phyloP scores from a whole-genome alignment of 2,113 vertebrate genomes.

The Gnathonemus echidnorhynchus region DNA sequence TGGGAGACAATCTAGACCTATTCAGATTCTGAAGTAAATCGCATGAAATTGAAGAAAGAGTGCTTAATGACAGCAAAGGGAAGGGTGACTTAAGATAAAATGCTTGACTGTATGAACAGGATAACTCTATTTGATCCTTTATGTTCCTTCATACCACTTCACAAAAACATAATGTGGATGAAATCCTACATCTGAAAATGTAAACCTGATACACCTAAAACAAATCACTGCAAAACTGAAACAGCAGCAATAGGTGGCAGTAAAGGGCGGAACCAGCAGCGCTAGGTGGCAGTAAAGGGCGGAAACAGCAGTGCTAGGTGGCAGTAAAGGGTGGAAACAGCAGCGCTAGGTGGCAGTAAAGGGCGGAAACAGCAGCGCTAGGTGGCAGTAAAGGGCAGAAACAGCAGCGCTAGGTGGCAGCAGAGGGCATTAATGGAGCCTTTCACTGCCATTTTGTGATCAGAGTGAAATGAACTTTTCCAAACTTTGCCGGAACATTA shows the following conservation, averaged over 20 bases:
- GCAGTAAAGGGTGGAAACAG: neutral
- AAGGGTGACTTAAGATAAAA: neutral
- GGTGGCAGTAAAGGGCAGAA: no score
- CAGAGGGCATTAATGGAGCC: neutral
- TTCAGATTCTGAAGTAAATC: neutral
- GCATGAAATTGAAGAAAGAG: neutral
- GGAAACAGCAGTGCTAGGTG: no score
- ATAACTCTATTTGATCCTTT: neutral
- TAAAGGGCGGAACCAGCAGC: neutral
- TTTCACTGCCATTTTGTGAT: neutral
- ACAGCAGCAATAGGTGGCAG: neutral
- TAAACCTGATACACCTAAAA: neutral
- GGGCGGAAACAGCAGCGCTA: no score
- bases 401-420: neutral
- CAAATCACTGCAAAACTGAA: neutral
- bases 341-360: no score
- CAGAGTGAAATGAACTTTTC: neutral
- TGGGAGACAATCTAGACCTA: neutral
- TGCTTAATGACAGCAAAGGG: neutral
- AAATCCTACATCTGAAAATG: neutral
- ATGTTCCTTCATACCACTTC: neutral
- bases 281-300: neutral
- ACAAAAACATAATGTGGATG: neutral
- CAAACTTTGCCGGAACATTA: neutral
- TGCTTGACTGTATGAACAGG: neutral